Evolutionary conservation across 2,113 vertebrate genomes (phyloP).

Genomic region (Actenoides lindsayi): DNA sequence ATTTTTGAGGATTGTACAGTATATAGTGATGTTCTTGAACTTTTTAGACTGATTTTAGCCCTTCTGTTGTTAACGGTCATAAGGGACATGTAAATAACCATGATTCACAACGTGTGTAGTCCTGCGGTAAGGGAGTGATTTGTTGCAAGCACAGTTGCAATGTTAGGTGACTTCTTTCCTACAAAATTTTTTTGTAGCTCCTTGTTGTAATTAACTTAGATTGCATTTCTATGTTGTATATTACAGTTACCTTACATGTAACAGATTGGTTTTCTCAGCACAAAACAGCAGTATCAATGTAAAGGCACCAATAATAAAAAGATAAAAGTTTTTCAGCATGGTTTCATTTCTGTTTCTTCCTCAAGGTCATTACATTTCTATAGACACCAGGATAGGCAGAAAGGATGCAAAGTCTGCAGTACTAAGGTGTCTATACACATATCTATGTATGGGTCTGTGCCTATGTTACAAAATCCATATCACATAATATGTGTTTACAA

Average conservation of each 20-base stretch:
- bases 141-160: conserved; percentile 84
- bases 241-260: conserved; percentile 90
- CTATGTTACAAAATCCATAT: background rate
- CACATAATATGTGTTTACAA: background rate
- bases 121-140: conserved; percentile 76
- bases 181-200: conserved; percentile 90
- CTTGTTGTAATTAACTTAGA: conserved; percentile 93
- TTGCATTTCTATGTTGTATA: conserved; percentile 95
- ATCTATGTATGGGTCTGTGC: too few relatives aligned
- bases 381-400: background rate
- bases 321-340: conserved; percentile 76
- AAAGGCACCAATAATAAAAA: conserved; percentile 79
- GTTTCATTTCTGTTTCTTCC: conserved; percentile 57
- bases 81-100: conserved; percentile 88
- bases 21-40: conserved; percentile 92
- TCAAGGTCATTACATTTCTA: background rate
- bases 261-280: conserved; percentile 93
- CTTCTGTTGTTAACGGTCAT: conserved; percentile 86
- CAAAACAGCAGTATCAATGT: conserved; percentile 87
- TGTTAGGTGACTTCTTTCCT: conserved; percentile 86
- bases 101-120: conserved; percentile 78
- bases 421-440: background rate
- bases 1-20: conserved; percentile 99
- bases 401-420: background rate
- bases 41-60: conserved; percentile 92